Evolutionary conservation across 2,113 vertebrate species (phyloP), one percentile per base, ranked within the genome.

Genomic region (Leptobrachium leishanense): DNA sequence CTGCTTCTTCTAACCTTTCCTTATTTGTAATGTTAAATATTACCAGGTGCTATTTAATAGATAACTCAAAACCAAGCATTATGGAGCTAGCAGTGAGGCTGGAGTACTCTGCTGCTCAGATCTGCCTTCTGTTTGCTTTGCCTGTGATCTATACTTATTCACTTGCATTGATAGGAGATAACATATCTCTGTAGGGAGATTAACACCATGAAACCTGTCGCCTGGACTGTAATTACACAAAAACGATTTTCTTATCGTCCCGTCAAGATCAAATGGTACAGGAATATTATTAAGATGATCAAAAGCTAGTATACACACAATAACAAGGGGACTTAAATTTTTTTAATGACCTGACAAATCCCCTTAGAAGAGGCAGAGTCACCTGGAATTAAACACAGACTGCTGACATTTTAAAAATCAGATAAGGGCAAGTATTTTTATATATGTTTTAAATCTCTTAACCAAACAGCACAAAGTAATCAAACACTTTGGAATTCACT

Each of bases 101-200:
- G 10, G 43, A 50, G 43, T 53, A 72, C 69, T 54, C 20, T 68
- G 65, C 40, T 54, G 5, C 43, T 63, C 57, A 46, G 59, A 78
- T 54, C 55, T 40, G 8, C n/a, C 68, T 43, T 54, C 43, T 72
- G 9, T 79, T 79, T 72, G 43, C 43, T 64, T 44, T 65, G 43
- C 43, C 50, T 79, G 57, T 65, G 76, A 79, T 64, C 57, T 78
- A 57, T 46, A 78, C 57, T 79, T 15, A 55, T 70, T 77, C 40
- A 63, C 20, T 44, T 8, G 40, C 66, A 66, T 20, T 50, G 46
- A 55, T 11, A 68, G 50, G 31, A 67, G 70, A 73, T 73, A 73
- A 67, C 70, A 40, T 79, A 66, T 74, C 63, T 74, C 77, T 68
- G 40, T 43, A 73, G 63, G 63, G 50, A 79, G 77, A 79, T 79